These are phyloP conservation scores for Morphnarchus princeps DNA, from an alignment of 2,113 vertebrate species.

Conservation along the genomic window DNA sequence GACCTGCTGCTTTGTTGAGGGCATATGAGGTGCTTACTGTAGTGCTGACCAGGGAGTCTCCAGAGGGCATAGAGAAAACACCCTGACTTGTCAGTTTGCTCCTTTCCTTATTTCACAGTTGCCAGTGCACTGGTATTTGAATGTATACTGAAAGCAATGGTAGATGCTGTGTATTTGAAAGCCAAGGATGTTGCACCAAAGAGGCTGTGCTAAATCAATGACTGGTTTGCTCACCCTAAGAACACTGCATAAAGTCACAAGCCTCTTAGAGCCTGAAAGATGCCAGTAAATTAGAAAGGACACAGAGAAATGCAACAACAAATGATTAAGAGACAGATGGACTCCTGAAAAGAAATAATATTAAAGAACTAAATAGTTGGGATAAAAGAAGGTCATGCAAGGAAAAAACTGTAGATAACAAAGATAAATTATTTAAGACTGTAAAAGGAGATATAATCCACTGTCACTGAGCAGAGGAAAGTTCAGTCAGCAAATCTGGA, in stretches of 20 bases:
- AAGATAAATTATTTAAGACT: constrained; percentile 18
- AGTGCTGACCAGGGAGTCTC: not conserved
- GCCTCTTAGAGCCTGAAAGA: not conserved
- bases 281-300: not conserved
- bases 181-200: not conserved
- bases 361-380: not conserved
- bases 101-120: not conserved
- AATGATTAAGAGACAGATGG: constrained; percentile 40
- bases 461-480: not conserved
- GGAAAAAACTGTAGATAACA: constrained; percentile 20
- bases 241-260: not conserved
- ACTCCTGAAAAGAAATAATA: not conserved
- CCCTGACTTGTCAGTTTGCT: not conserved
- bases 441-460: constrained; percentile 9
- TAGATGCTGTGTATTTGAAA: not conserved
- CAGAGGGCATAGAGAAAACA: not conserved
- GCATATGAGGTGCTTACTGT: not conserved
- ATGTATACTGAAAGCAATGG: not conserved
- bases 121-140: not conserved
- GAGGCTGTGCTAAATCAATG: not conserved
- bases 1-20: not conserved
- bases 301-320: not conserved
- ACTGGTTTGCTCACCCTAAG: not conserved
- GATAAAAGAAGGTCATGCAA: constrained; percentile 6
- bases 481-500: not conserved